Evolutionary conservation across 2,113 vertebrate genomes (phyloP).

Genomic region (Rynchops niger): DNA sequence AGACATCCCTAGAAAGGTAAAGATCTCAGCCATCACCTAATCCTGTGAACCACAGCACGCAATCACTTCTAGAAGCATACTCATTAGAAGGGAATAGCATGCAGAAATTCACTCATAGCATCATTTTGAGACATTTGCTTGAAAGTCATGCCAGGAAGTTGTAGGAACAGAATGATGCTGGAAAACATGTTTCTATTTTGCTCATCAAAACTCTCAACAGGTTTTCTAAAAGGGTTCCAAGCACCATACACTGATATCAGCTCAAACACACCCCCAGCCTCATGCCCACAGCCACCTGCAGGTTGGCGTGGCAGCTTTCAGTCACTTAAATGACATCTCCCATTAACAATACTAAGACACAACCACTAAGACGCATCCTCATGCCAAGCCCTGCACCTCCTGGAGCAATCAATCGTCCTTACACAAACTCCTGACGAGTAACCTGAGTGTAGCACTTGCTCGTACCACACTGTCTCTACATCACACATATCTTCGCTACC

Average conservation of each 20-base stretch:
- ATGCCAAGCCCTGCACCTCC: not conserved
- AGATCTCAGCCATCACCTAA: not conserved
- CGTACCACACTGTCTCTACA: not conserved
- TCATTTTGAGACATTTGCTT: not conserved
- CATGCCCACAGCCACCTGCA: not conserved
- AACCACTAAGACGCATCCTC: not conserved
- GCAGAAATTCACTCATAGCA: not conserved
- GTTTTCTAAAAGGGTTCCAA: not conserved
- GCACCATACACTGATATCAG: not conserved
- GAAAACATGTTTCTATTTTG: constrained; percentile 23
- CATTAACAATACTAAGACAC: not conserved
- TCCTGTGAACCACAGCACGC: not conserved
- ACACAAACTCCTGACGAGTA: not conserved
- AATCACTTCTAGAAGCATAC: not conserved
- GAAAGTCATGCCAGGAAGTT: not conserved
- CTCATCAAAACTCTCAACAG: constrained; percentile 8
- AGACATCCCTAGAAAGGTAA: not conserved
- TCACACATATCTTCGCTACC: not conserved
- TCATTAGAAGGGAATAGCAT: not conserved
- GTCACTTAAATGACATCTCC: not conserved
- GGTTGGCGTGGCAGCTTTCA: not conserved
- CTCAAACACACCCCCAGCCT: not conserved
- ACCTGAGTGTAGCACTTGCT: not conserved
- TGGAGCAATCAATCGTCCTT: not conserved
- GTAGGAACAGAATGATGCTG: not conserved